A percentile compares a stretch with the other conserved stretches of the same genome.
phyloP scores from a whole-genome alignment of 2,113 vertebrate genomes.

The Sylvia atricapilla region DNA sequence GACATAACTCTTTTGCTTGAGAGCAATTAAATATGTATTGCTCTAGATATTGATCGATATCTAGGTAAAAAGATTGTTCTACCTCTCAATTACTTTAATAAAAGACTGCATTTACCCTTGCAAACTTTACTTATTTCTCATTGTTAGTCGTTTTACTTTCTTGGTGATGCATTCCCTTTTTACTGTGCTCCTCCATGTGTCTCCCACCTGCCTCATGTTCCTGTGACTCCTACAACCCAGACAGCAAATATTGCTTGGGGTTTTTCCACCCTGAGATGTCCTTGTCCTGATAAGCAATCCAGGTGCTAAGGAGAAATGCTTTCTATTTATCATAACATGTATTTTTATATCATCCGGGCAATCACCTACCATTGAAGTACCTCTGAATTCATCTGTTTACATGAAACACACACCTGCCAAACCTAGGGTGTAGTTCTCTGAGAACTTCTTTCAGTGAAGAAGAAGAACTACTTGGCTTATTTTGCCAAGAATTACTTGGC shows the following conservation, averaged over 20 bases:
- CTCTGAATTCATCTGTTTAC: neutral
- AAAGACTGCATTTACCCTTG: neutral
- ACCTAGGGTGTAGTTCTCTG: neutral
- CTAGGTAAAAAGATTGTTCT: neutral
- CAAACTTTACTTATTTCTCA: neutral
- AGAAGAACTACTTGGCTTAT: neutral
- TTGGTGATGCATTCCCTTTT: neutral
- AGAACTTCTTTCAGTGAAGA: neutral
- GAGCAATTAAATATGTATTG: neutral
- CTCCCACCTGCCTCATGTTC: neutral
- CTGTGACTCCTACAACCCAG: neutral
- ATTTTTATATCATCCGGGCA: neutral
- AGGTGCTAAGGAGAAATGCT: neutral
- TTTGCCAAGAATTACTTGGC: neutral
- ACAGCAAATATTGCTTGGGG: neutral
- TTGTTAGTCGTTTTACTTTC: neutral
- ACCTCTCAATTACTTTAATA: neutral
- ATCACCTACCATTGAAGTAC: neutral
- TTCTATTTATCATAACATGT: neutral
- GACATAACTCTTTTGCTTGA: neutral
- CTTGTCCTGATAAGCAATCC: neutral
- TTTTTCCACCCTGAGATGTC: neutral
- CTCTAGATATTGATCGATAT: neutral
- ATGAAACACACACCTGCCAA: neutral
- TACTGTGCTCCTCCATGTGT: neutral